Percentiles rank a stretch among this genome's conserved stretches.
Evolutionary conservation across 2,113 vertebrate species (phyloP).

Genomic region (Damaliscus lunatus): DNA sequence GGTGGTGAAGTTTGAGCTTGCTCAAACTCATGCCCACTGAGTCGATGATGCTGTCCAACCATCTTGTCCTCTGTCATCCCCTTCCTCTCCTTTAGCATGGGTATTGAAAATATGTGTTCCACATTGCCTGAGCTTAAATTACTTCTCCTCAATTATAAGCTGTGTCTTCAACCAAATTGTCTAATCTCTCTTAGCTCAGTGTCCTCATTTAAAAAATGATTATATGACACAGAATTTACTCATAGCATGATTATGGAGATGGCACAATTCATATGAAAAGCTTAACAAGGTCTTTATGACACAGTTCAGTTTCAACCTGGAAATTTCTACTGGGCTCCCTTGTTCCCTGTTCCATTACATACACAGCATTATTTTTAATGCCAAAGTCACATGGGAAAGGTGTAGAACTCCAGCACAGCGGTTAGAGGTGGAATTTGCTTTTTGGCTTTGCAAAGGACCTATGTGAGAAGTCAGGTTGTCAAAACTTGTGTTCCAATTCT

Average conservation of each 20-base stretch:
- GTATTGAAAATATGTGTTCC: not conserved
- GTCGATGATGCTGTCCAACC: not conserved
- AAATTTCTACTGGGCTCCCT: not conserved
- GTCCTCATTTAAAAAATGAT: not conserved
- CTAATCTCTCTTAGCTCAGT: not conserved
- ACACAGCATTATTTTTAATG: not conserved
- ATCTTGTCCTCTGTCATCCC: not conserved
- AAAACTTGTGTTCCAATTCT: not conserved
- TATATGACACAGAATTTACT: not conserved
- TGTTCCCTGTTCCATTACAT: not conserved
- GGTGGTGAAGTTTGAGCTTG: not conserved
- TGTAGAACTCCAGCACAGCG: not conserved
- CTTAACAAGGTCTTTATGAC: not conserved
- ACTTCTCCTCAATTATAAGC: not conserved
- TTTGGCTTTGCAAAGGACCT: not conserved
- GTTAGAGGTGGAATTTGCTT: not conserved
- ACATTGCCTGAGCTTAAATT: not conserved
- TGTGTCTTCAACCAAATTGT: not conserved
- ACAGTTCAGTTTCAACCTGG: not conserved
- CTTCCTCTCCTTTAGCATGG: not conserved
- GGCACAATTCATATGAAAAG: not conserved
- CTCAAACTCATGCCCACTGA: not conserved
- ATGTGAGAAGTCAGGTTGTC: not conserved
- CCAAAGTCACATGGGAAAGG: not conserved
- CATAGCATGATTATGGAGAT: not conserved